Conservation (phyloP, 2,888 invertebrate species). For the Halictus ligatus region DNA sequence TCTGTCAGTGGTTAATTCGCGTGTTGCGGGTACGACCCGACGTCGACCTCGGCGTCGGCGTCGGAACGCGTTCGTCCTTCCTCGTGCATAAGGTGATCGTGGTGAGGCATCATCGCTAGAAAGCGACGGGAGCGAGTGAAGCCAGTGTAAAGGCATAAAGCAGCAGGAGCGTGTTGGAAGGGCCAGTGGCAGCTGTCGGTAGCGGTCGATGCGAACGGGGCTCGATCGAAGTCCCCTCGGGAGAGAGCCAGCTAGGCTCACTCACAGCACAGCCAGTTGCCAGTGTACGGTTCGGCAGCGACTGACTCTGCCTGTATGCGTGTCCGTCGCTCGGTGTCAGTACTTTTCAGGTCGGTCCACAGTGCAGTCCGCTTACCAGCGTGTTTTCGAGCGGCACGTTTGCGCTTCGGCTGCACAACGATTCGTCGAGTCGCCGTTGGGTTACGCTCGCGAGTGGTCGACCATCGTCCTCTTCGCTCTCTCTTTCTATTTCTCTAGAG, state of each 20-base stretch:
- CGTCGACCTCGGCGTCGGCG: background rate
- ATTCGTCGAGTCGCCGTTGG: conserved; percentile 63
- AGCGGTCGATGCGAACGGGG: conserved; percentile 46
- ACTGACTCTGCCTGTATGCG: conserved; percentile 51
- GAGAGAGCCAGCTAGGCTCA: background rate
- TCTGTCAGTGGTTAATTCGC: conserved; percentile 38
- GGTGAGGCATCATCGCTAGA: conserved; percentile 10
- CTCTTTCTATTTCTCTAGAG: conserved; percentile 6
- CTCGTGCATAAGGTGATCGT: conserved; percentile 54
- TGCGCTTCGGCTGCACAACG: conserved; percentile 46
- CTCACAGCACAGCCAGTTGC: background rate
- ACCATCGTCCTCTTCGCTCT: background rate
- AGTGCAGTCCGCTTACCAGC: conserved; percentile 58
- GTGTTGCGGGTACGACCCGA: background rate
- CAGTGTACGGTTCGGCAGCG: conserved; percentile 42
- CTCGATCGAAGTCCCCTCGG: conserved; percentile 51
- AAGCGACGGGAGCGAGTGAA: background rate
- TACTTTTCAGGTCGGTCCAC: conserved; percentile 68
- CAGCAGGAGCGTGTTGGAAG: conserved; percentile 56
- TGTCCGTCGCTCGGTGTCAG: conserved; percentile 55
- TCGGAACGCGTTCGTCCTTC: conserved; percentile 24
- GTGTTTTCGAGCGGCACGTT: conserved; percentile 36
- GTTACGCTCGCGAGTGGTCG: conserved; percentile 56
- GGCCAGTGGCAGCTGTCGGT: conserved; percentile 63
- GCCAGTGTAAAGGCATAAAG: conserved; percentile 1